Evolutionary conservation across 2,113 vertebrate genomes (phyloP), one percentile per base, ranked within the genome.

Genomic region (Delphinapterus leucas): DNA sequence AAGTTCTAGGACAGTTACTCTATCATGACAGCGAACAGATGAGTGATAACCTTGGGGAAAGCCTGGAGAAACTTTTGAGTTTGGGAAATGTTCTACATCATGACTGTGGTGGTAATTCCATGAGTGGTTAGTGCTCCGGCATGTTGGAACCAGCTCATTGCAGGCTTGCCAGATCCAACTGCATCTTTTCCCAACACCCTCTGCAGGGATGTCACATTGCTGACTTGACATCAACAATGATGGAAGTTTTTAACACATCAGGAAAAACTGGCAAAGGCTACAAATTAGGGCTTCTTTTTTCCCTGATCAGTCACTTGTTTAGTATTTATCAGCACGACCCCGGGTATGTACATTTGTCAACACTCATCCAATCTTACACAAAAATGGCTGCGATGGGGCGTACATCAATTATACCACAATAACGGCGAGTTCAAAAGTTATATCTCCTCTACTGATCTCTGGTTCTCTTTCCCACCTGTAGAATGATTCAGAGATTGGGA

Each of bases 1-100:
- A 92, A 94, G 94, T 65, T 44, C 74, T 83, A 90, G 20, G 23
- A 38, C 21, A 89, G 26, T 44, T 61, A 4, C 80, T 38, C 18
- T 36, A 38, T 2, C 74, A 9, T 28, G 26, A 81, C 11, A 68
- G 36, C 36, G 60, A 84, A 77, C 8, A 70, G 23, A 58, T 38
- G 13, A 60, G 53, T 79, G 49, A 67, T 12, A 70, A 76, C 6
- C 61, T 6, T 68, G 13, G 33, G 28, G 74, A 47, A 76, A 67
- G 28, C 65, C 60, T 65, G 9, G 47, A 82, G 60, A 83, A 41
- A 63, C 31, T 5, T 14, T 0, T 7, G 36, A 76, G 3, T 0
- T 1, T 3, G 21, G 12, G 17, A 18, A 44, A 88, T 70, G 8
- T 76, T 77, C 33, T 76, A 1, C 28, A 15, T 63, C 23, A 58